Percentiles rank a stretch among this genome's conserved stretches.
Evolutionary conservation across 2,113 vertebrate genomes (phyloP).

Genomic region (Butorides virescens): DNA sequence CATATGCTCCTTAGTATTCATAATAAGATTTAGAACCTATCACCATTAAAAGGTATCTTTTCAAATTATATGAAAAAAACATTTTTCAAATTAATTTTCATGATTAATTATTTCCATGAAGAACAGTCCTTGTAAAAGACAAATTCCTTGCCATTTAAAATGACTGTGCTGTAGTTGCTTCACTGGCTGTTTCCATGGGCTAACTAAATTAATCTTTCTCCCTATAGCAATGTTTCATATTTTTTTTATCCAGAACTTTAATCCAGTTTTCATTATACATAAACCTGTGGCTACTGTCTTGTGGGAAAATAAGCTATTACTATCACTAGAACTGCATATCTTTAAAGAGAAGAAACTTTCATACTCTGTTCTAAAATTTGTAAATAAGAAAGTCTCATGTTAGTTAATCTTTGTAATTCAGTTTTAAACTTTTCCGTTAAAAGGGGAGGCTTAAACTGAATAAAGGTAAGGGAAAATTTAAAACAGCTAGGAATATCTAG

Average conservation of each 20-base stretch:
- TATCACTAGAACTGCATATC: not conserved
- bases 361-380: not conserved
- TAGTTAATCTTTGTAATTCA: not conserved
- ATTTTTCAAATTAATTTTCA: not conserved
- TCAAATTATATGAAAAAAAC: not conserved
- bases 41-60: not conserved
- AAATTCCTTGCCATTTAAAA: not conserved
- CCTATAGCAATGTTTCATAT: not conserved
- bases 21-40: not conserved
- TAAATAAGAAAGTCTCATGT: not conserved
- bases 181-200: not conserved
- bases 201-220: slow-evolving; percentile 12
- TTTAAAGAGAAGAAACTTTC: not conserved
- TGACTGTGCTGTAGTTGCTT: not conserved
- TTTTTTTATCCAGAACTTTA: not conserved
- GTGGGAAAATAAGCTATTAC: not conserved
- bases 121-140: not conserved
- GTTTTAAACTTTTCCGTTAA: not conserved
- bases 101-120: slow-evolving; percentile 11
- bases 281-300: not conserved
- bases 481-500: not conserved
- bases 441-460: not conserved
- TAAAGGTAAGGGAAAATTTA: not conserved
- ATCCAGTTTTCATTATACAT: not conserved
- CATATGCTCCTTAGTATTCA: not conserved